These are phyloP conservation scores for Leptopterna dolabrata DNA, from an alignment of 2,888 invertebrate genomes.

Conservation along the genomic window DNA sequence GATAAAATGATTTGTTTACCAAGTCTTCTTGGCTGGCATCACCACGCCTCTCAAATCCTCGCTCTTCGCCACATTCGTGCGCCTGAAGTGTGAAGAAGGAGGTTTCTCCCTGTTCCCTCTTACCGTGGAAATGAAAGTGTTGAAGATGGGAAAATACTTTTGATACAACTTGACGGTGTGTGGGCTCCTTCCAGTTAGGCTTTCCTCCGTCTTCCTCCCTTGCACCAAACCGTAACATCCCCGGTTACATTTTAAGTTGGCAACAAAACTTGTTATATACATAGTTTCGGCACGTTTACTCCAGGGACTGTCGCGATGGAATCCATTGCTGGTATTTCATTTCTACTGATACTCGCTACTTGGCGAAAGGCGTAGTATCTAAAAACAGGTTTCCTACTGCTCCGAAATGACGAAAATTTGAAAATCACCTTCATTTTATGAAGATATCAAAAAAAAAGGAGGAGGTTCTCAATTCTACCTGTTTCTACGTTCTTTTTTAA, in stretches of 20 bases:
- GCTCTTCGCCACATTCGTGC: neutral
- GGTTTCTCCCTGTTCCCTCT: neutral
- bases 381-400: neutral
- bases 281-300: conserved; percentile 24
- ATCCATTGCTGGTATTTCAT: conserved; percentile 27
- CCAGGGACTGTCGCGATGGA: conserved; percentile 24
- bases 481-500: too few species aligned
- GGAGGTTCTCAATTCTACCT: too few species aligned
- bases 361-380: neutral
- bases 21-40: too few species aligned
- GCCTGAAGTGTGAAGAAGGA: neutral
- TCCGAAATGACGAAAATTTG: too few species aligned
- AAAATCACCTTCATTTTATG: too few species aligned
- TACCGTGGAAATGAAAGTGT: neutral
- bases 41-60: neutral
- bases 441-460: too few species aligned
- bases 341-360: conserved; percentile 10
- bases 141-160: conserved; percentile 9
- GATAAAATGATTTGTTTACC: too few species aligned
- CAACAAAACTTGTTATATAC: conserved; percentile 39
- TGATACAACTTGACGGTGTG: neutral
- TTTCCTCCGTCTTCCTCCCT: neutral
- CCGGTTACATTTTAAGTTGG: conserved; percentile 28
- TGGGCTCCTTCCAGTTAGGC: neutral
- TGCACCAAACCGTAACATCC: neutral